Conservation (phyloP, 2,113 vertebrate genomes). For the Corydoras sp. region DNA sequence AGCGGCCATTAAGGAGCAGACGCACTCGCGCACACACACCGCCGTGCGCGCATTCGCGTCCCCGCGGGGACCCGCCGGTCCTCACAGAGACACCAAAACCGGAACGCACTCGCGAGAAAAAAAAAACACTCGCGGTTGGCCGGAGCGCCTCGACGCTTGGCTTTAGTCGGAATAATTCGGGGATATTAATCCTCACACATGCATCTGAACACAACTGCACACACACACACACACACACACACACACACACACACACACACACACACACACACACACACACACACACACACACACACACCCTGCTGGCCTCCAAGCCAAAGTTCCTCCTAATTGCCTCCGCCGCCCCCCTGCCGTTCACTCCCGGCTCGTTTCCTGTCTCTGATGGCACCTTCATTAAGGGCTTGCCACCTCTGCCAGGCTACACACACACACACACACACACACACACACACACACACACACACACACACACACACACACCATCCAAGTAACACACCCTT, state of each 20-base stretch:
- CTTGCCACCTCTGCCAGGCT: not conserved
- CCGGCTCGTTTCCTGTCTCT: conserved; percentile 18
- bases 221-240: conserved; percentile 7
- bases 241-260: conserved; percentile 7
- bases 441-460: conserved; percentile 1
- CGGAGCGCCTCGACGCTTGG: conserved; percentile 3
- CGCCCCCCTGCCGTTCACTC: conserved; percentile 9
- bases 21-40: conserved; percentile 29
- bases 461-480: conserved; percentile 10
- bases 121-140: not conserved
- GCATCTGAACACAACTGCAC: not conserved
- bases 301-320: not conserved
- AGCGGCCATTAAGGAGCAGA: conserved; percentile 23
- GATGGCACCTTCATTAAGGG: conserved; percentile 28
- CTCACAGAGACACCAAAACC: not conserved
- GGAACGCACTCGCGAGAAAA: conserved; percentile 4
- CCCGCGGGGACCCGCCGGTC: not conserved
- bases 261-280: conserved; percentile 1
- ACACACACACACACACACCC: conserved; percentile 10
- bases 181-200: conserved; percentile 10
- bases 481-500: not conserved
- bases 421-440: conserved; percentile 18
- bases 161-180: not conserved
- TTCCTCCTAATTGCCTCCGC: conserved; percentile 11
- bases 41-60: not conserved